Base-by-base conservation (phyloP, 2,113 vertebrate species). In the Serranochromis macrocephalus region DNA sequence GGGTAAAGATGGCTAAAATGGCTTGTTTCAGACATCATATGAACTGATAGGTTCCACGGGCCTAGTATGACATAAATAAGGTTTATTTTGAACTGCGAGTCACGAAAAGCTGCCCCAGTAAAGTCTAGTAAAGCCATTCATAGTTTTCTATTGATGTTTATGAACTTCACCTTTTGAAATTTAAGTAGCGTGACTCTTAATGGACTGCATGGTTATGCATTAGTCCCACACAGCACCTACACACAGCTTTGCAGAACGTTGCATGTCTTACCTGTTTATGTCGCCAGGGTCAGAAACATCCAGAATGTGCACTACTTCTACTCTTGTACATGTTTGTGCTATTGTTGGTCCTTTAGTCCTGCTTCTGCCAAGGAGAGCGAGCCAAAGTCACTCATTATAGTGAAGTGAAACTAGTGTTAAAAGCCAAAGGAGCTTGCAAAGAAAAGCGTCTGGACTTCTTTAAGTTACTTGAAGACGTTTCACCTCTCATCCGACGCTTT, bases 211-310 rank as follows among this genome's bases (percentile, higher is more conserved):
- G 66, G 38, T 1, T 26, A 24, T 42, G n/a, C 66, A 71, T 71
- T 42, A 14, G 0, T 68, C 63, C 63, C 11, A 40, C 19, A 3
- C 11, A 40, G 10, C 10, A 0, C 7, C 36, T 14, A 71, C 66
- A 24, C 12, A 71, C 38, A 71, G n/a, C 66, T 42, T 71, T 42
- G 38, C n/a, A 71, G 66, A 42, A 16, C n/a, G 0, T 71, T 42
- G 13, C 66, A 4, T 24, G 66, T 71, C 38, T 0, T 71, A 42
- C 5, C 38, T 71, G 38, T 0, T 24, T 71, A 71, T 71, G 66
- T 42, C 13, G 2, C n/a, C 38, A 71, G 5, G 38, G 66, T 71
- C 66, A 42, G 21, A 71, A 71, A 71, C n/a, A 71, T 42, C 38
- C 38, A 42, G 38, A 26, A 1, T 71, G 38, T 71, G 66, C 3